Percentiles rank a stretch among this genome's conserved stretches.
Evolutionary conservation across 2,888 invertebrate species (phyloP).

Genomic region (Masnerella sp.): DNA sequence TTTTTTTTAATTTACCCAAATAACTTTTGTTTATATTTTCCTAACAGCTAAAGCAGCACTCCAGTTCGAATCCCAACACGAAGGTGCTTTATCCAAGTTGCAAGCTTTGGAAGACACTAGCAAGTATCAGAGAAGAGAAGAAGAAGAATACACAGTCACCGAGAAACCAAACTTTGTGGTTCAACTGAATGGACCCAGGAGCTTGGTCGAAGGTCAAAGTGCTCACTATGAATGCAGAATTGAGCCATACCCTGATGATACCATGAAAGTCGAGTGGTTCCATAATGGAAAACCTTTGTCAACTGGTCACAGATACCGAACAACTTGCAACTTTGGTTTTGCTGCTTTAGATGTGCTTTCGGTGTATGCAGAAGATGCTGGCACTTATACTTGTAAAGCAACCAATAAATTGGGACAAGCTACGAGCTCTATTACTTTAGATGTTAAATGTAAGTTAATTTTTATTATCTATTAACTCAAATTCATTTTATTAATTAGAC

Average conservation of each 20-base stretch:
- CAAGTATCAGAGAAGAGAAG: conserved; percentile 88
- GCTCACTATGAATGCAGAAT: conserved; percentile 96
- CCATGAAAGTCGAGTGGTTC: conserved; percentile 94
- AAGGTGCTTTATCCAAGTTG: conserved; percentile 91
- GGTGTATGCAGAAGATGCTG: conserved; percentile 95
- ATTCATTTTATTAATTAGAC: not conserved
- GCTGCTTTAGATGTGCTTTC: conserved; percentile 96
- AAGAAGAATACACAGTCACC: conserved; percentile 88
- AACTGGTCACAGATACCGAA: conserved; percentile 94
- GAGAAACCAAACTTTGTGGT: conserved; percentile 92
- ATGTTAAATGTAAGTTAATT: conserved; percentile 88
- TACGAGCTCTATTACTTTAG: conserved; percentile 87
- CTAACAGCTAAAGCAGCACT: conserved; percentile 88
- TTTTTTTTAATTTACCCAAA: too few species aligned
- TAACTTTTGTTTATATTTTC: conserved; percentile 3
- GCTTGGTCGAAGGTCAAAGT: conserved; percentile 91
- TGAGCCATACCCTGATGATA: conserved; percentile 94
- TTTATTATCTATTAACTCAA: not conserved
- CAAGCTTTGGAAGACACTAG: conserved; percentile 90
- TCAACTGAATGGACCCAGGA: conserved; percentile 91
- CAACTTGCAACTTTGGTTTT: conserved; percentile 97
- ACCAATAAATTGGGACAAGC: conserved; percentile 92
- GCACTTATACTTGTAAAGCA: conserved; percentile 92
- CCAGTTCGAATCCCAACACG: conserved; percentile 92
- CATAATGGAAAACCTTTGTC: conserved; percentile 93